Evolutionary conservation across 2,113 vertebrate species (phyloP), one percentile per base, ranked within the genome.

Genomic region (Perca schrenkii): DNA sequence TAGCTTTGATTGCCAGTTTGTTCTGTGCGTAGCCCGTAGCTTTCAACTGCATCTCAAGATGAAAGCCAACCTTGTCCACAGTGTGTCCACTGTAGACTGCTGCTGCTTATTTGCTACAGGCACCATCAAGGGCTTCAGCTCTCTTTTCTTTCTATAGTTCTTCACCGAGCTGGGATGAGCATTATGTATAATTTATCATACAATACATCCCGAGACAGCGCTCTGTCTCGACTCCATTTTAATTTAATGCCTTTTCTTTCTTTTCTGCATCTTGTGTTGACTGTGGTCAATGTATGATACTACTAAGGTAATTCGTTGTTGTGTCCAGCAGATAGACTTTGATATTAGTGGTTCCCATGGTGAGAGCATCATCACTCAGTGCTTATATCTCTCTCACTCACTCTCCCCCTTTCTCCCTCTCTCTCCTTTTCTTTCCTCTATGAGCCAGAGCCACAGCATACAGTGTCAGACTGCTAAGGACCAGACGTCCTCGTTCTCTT

Each of bases 1-100:
- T 86, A 90, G 91, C 92, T 94, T 94, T 94, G 93, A 95, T 94
- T 92, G 93, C 89, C 91, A 92, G 92, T 94, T 94, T 95, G 92
- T 91, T 94, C 88, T 90, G 90, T 58, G 87, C 57, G 34, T 73
- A 74, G 80, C 78, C 53, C 47, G 40, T 34, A 84, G 91, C 94
- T 93, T 93, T 94, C 90, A 94, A 94, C 85, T 50, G 71, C 67
- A 10, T 91, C 87, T 90, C 53, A 2, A 96, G 92, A 95, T 95
- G 88, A 96, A 95, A 96, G 94, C 83, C 91, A 92, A 88, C 91
- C 88, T 91, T 89, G 91, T 94, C 89, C 80, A 80, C 80, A 88
- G 88, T 80, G 80, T 89, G 89, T 92, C 93, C 88, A 92, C 88
- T 88, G 74, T 31, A 80, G 90, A 85, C 84, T 8, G 73, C 88